Evolutionary conservation across 2,888 invertebrate genomes (phyloP), one percentile per base, ranked within the genome.

Genomic region (Allacma fusca): DNA sequence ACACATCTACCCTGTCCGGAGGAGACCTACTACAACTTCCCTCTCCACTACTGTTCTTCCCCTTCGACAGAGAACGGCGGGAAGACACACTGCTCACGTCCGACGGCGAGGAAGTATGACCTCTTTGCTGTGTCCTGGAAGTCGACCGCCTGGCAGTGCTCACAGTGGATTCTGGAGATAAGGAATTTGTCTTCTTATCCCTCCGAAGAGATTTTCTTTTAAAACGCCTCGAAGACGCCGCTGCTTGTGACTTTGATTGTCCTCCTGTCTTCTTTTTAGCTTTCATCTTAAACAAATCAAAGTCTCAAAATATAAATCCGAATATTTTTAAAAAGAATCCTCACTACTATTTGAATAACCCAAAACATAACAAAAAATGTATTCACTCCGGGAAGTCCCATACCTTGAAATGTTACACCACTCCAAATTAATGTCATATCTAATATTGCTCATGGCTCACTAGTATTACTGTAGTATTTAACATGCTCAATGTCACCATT

Each of bases 181-280:
- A 12, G 1, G 62, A 26, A n/a, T 2, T 26, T 5, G 62, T 19
- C n/a, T 62, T 62, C 26, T 21, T 12, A 12, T 50, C 50, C 62
- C 62, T 12, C n/a, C 62, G 12, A 1, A 13, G 24, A 23, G 62
- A 23, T 62, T 62, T 23, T 26, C 62, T 62, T 16, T 26, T 62
- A 1, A 62, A 24, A 13, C 62, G 23, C 62, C 24, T 24, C 21
- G 1, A 9, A 21, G 50, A 12, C 4, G 50, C 2, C 50, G 16
- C 50, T 2, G 24, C 16, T 26, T 12, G 24, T 62, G 62, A 26
- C n/a, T 62, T 62, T 62, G 24, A 62, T 62, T 62, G 62, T 57
- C 57, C 57, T 62, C 62, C 50, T 50, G 50, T 50, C 16, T n/a
- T 62, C 62, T 26, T 62, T 62, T 16, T 62, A 12, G 62, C 62